Base-by-base conservation (phyloP, 2,797 vertebrate genomes). In the Synanceia verrucosa region DNA sequence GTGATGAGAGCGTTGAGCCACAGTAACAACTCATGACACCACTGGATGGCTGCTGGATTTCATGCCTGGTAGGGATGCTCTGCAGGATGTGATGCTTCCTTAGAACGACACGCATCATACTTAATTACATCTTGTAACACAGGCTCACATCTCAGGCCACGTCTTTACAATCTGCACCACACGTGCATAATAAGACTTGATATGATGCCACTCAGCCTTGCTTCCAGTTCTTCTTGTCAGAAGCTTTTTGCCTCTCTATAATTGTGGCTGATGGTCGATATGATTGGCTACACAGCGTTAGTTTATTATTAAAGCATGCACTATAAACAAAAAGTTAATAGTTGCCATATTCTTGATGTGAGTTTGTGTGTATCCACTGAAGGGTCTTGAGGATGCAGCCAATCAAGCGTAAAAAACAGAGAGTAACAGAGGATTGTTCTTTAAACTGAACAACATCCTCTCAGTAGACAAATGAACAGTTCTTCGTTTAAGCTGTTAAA, bases 401-500 rank as follows among this genome's bases (percentile, higher is more conserved):
- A 52, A 41, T 24, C 33, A 19, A 21, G 19, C 14, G 29, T 29
- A 41, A 19, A 2, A 48, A 44, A n/a, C n/a, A n/a, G n/a, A n/a
- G n/a, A n/a, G n/a, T n/a, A n/a, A n/a, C n/a, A 7, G 2, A 29
- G 1, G n/a, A 26, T 13, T 57, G 9, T 63, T 28, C 16, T 34
- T 47, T 39, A 9, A 44, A 44, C 28, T 39, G 1, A 53, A 56
- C 2, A 9, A 6, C 11, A 50, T 39, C 24, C 18, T 51, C n/a
- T 14, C 0, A 56, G 13, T 47, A 31, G 65, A 74, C 46, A 79
- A 72, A 84, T 66, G 24, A 12, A 23, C 47, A 19, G n/a, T 36
- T 82, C 61, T 70, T 79, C 44, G 70, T 87, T 85, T 77, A 86
- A 81, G 57, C 65, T 76, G 75, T 73, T 79, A 62, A 87, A 44